Evolutionary conservation across 2,113 vertebrate genomes (phyloP).

Genomic region (Cyanocitta stelleri): DNA sequence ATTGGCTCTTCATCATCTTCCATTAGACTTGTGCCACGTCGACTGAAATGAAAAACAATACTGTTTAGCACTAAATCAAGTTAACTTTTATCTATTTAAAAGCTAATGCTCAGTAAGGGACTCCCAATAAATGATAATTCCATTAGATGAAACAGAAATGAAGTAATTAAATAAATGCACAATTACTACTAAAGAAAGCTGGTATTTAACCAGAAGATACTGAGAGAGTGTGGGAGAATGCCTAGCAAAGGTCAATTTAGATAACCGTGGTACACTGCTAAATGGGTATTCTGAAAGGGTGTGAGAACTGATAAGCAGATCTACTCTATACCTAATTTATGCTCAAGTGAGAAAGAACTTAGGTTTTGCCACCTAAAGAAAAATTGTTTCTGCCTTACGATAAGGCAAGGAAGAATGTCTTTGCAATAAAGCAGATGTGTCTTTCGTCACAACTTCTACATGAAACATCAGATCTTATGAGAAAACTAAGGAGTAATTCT

Average conservation of each 20-base stretch:
- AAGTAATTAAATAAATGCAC: background rate
- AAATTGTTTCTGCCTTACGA: background rate
- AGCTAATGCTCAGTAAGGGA: background rate
- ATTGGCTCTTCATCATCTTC: slow-evolving; percentile 99
- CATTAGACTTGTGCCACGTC: slow-evolving; percentile 95
- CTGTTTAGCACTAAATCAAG: background rate
- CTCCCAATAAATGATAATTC: background rate
- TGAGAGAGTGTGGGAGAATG: background rate
- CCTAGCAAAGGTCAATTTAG: background rate
- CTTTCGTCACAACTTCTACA: background rate
- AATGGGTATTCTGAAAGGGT: background rate
- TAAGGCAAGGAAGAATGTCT: background rate
- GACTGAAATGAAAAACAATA: slow-evolving; percentile 71
- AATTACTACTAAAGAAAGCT: background rate
- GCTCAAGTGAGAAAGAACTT: background rate
- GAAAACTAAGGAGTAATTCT: background rate
- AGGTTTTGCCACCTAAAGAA: background rate
- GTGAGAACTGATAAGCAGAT: background rate
- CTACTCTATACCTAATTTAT: background rate
- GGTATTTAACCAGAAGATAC: background rate
- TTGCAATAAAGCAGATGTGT: background rate
- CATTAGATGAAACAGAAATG: background rate
- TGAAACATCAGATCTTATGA: background rate
- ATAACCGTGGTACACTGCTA: background rate
- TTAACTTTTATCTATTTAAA: background rate